Evolutionary conservation across 30 jellyfish, hydroid and myxozoan species (phyloP).

Genomic region (Chironex yamaguchii): DNA sequence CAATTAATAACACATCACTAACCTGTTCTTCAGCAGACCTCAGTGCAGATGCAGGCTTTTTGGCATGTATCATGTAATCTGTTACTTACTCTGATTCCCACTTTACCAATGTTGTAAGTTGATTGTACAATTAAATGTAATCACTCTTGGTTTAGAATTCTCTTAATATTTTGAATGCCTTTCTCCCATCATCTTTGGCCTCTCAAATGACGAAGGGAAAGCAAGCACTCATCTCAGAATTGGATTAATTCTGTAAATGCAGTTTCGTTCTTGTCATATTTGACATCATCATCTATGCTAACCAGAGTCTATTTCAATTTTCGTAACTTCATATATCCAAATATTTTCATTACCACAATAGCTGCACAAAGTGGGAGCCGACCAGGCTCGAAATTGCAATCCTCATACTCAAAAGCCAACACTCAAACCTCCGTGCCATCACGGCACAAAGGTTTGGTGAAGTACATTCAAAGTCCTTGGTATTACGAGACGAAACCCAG

Average conservation of each 20-base stretch:
- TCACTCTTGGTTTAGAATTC: slow-evolving; percentile 66
- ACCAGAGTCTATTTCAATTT: slow-evolving; percentile 47
- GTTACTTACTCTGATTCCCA: slow-evolving; percentile 25
- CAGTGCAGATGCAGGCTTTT: slow-evolving; percentile 50
- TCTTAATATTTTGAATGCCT: slow-evolving; percentile 54
- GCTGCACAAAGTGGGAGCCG: no score
- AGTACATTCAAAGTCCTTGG: no score
- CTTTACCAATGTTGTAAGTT: slow-evolving; percentile 49
- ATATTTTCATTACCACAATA: slow-evolving; percentile 41
- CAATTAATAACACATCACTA: slow-evolving; percentile 51
- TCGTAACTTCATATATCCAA: slow-evolving; percentile 39
- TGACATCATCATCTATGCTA: slow-evolving; percentile 9
- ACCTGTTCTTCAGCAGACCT: slow-evolving; percentile 46
- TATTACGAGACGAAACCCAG: no score
- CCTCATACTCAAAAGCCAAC: no score
- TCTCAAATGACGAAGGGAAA: slow-evolving; percentile 59
- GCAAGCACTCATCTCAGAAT: slow-evolving; percentile 51
- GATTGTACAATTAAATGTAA: slow-evolving; percentile 37
- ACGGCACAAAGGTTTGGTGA: no score
- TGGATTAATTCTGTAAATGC: slow-evolving; percentile 74
- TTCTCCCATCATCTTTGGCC: slow-evolving; percentile 64
- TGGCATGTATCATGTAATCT: slow-evolving; percentile 58
- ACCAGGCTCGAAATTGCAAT: no score
- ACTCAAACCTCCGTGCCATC: no score
- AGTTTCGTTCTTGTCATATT: slow-evolving; percentile 37